Evolutionary conservation across 1,140 invertebrate species (phyloP), one percentile per base, ranked within the genome.

Genomic region (Coptotermes formosanus): DNA sequence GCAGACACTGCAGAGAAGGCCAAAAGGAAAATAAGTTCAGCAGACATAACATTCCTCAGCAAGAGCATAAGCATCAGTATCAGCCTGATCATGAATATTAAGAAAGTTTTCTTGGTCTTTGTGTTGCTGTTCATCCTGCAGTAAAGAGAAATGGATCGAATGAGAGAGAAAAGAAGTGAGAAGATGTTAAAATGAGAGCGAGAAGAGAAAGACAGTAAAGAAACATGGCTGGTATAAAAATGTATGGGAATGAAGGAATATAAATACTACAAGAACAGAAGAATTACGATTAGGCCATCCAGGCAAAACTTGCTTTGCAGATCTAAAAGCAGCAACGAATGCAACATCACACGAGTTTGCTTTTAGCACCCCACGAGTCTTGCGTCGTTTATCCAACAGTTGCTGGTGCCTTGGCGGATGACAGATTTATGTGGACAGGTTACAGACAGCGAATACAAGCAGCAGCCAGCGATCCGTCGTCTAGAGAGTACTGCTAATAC

Each of bases 401-500:
- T 59, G 52, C 83, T 30, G 64, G 25, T 75, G 25, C 8, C 44
- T 30, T 55, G 52, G 52, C 88, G 88, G 88, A 88, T 90, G 90
- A 90, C 89, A 90, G 90, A 90, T 90, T 90, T 90, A 90, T 90
- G 89, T 89, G 89, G 89, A 90, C 90, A 90, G 88, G 88, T 89
- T 88, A 89, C 89, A 89, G 89, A 90, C 90, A n/a, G 83, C 86
- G 45, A 86, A 85, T 85, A 85, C 85, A 85, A 85, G 85, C 85
- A 64, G 59, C 75, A 75, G 64, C 64, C 30, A 75, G 64, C 64
- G 64, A 75, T 75, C 64, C 64, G 64, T 12, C 64, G 64, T 83
- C 48, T 44, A 44, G 43, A 48, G 82, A 83, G 82, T 43, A 32
- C 12, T 52, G 64, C 25, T 75, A 75, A 75, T 75, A 75, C 64